phyloP scores from a whole-genome alignment of 2,888 invertebrate genomes.

The Meliscaeva auricollis region DNA sequence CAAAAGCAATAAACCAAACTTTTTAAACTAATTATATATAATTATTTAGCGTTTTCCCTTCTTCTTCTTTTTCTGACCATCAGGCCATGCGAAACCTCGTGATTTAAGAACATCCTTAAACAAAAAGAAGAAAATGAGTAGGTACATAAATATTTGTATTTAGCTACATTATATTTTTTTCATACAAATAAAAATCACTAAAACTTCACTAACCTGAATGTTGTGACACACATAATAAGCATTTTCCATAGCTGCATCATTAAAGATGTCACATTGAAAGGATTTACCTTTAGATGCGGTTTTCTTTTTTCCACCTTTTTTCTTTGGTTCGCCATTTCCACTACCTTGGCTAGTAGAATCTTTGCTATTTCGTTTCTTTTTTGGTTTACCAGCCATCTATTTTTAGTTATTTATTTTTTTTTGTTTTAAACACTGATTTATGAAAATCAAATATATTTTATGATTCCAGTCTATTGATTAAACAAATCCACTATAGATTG shows the following conservation, averaged over 20 bases:
- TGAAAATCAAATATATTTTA: not conserved
- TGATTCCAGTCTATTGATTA: not conserved
- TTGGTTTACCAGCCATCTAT: slow-evolving; percentile 84
- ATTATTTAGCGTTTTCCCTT: slow-evolving; percentile 87
- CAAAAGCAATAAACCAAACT: not conserved
- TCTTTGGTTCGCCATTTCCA: slow-evolving; percentile 83
- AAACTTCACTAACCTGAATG: slow-evolving; percentile 87
- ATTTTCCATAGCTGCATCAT: slow-evolving; percentile 96
- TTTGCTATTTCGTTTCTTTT: slow-evolving; percentile 86
- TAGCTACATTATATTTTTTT: not conserved
- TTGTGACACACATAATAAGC: slow-evolving; percentile 97
- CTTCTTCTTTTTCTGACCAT: slow-evolving; percentile 94
- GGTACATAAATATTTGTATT: too few species aligned
- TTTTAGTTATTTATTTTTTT: not conserved
- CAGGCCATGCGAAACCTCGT: slow-evolving; percentile 95
- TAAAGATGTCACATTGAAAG: slow-evolving; percentile 93
- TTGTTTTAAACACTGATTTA: not conserved
- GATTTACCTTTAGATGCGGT: slow-evolving; percentile 85
- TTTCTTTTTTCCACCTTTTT: slow-evolving; percentile 84
- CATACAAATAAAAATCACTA: not conserved
- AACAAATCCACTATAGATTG: too few species aligned
- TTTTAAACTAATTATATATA: not conserved
- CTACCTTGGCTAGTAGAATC: slow-evolving; percentile 82
- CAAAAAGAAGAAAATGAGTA: not conserved
- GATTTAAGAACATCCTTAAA: slow-evolving; percentile 90